Percentiles rank a stretch among this genome's conserved stretches.
These are phyloP conservation scores for Heliconius hewitsoni DNA, from an alignment of 1,140 invertebrate species.

Conservation along the genomic window DNA sequence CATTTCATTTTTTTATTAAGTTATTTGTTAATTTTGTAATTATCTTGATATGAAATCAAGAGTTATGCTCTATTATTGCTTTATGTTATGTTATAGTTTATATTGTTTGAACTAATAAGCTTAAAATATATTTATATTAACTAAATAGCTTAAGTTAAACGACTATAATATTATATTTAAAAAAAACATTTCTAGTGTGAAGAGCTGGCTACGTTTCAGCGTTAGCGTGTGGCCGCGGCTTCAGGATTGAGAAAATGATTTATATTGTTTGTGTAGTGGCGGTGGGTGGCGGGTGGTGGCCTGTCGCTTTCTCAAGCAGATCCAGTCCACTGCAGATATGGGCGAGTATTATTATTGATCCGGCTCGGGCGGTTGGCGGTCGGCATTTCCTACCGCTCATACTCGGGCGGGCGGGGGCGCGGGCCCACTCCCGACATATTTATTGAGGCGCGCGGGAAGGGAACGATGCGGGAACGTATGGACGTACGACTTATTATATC, in stretches of 20 bases:
- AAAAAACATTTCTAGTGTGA: conserved; percentile 19
- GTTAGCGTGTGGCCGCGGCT: conserved; percentile 57
- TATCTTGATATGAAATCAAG: no score
- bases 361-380: conserved; percentile 69
- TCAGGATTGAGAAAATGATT: conserved; percentile 76
- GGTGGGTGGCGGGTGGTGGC: conserved; percentile 59
- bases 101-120: background rate
- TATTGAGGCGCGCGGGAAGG: conserved; percentile 66
- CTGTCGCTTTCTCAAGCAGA: conserved; percentile 79
- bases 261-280: conserved; percentile 78
- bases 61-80: no score
- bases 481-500: conserved; percentile 76
- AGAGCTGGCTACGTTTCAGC: conserved; percentile 31
- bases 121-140: background rate
- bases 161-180: background rate
- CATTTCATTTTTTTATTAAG: no score
- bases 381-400: conserved; percentile 77
- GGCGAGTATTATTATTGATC: conserved; percentile 81
- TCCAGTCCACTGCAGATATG: conserved; percentile 80
- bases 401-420: conserved; percentile 62
- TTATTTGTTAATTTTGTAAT: no score
- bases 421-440: conserved; percentile 69
- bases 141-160: background rate
- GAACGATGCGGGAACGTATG: conserved; percentile 57
- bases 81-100: no score